Conservation (phyloP, 2,797 vertebrate genomes). For the Poeciliopsis gracilis region DNA sequence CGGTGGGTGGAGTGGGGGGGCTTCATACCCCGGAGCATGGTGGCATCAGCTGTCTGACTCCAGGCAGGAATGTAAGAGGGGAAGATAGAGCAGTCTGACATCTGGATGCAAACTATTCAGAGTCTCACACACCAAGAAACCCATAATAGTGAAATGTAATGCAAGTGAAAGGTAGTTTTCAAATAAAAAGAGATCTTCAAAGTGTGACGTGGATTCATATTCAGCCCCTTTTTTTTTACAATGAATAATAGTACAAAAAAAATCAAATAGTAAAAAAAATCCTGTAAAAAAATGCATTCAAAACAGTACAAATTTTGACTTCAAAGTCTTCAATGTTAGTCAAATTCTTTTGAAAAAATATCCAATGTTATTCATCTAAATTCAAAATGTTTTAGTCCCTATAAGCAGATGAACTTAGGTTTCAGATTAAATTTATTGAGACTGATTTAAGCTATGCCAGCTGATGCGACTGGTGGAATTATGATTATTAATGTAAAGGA, state of each 20-base stretch:
- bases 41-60: constrained; percentile 60
- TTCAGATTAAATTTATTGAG: neutral
- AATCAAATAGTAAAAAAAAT: neutral
- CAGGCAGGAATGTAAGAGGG: constrained; percentile 33
- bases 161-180: neutral
- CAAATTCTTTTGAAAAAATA: neutral
- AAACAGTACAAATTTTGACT: neutral
- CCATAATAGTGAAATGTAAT: neutral
- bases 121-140: neutral
- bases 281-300: neutral
- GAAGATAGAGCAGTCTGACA: constrained; percentile 13
- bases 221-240: neutral
- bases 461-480: neutral
- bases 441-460: neutral
- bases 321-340: neutral
- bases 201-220: neutral
- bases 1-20: constrained; percentile 22
- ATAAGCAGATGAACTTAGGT: neutral
- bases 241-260: too few relatives aligned
- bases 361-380: neutral
- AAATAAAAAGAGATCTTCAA: neutral
- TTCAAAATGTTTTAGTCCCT: neutral
- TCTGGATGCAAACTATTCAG: constrained; percentile 34
- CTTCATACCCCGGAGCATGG: constrained; percentile 25
- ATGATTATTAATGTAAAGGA: neutral